A percentile compares a stretch with the other conserved stretches of the same genome.
Conservation (phyloP, 2,113 vertebrate species). For the Lucifuga dentata region DNA sequence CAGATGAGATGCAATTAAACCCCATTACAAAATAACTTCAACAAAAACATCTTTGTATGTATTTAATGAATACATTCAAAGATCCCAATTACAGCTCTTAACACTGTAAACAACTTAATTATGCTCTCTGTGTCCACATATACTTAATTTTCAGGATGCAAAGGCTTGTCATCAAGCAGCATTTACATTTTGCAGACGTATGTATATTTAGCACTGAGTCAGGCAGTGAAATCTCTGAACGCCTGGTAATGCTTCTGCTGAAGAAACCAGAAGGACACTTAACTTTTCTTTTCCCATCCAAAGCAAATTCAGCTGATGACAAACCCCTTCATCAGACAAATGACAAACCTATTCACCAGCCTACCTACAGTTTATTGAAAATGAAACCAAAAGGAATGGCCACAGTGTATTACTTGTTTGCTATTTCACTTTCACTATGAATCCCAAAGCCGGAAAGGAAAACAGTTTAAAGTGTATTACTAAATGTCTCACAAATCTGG, state of each 20-base stretch:
- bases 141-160: background rate
- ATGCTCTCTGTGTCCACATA: background rate
- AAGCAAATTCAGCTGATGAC: constrained; percentile 15
- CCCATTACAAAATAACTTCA: no score
- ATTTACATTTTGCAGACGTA: constrained; percentile 8
- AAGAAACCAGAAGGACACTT: background rate
- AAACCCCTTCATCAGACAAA: constrained; percentile 14
- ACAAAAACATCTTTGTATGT: no score
- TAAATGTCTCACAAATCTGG: background rate
- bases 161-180: no score
- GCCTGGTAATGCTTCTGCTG: constrained; percentile 38
- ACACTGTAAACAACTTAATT: constrained; percentile 6
- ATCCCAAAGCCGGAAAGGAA: background rate
- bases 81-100: background rate
- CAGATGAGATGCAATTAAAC: no score
- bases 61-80: background rate
- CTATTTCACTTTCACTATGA: constrained; percentile 12
- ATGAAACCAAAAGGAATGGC: constrained; percentile 1
- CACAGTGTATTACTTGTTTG: background rate
- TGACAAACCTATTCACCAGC: no score
- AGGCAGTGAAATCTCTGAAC: constrained; percentile 35
- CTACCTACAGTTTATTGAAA: background rate
- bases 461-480: background rate
- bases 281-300: background rate
- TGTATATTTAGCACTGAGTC: constrained; percentile 30